These are phyloP conservation scores for Ganaspis brasiliensis DNA, from an alignment of 2,888 invertebrate species.

Conservation along the genomic window DNA sequence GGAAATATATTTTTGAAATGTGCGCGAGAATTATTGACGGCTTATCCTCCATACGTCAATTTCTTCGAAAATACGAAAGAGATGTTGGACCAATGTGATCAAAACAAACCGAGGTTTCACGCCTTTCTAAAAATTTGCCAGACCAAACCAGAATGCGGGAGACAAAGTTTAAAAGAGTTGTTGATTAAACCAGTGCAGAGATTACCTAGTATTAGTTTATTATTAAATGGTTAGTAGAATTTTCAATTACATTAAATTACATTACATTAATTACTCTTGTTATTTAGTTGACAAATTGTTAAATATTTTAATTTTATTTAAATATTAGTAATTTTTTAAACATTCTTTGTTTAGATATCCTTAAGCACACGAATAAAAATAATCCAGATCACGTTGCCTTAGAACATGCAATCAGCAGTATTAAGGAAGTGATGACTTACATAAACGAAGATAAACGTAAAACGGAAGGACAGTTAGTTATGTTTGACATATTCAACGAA, in stretches of 20 bases:
- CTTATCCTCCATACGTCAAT: constrained; percentile 99
- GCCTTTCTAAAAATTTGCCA: constrained; percentile 98
- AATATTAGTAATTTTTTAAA: constrained; percentile 11
- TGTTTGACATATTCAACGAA: constrained; percentile 98
- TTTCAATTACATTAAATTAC: no score
- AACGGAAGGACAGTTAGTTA: constrained; percentile 96
- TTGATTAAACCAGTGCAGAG: constrained; percentile 99
- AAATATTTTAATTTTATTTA: no score
- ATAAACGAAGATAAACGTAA: constrained; percentile 99
- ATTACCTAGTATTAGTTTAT: constrained; percentile 96
- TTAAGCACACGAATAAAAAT: constrained; percentile 93
- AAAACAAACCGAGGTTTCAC: constrained; percentile 97
- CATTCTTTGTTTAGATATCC: constrained; percentile 85
- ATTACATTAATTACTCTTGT: no score
- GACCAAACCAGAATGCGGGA: constrained; percentile 96
- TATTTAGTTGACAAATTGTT: no score
- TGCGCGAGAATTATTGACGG: constrained; percentile 93
- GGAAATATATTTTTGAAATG: constrained; percentile 94
- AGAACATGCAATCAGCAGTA: constrained; percentile 91
- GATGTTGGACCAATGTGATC: constrained; percentile 94
- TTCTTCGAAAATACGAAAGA: constrained; percentile 99
- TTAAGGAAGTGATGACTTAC: constrained; percentile 96
- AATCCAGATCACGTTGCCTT: constrained; percentile 94
- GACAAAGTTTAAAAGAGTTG: constrained; percentile 97
- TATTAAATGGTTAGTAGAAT: constrained; percentile 97